A percentile compares a stretch with the other conserved stretches of the same genome.
Evolutionary conservation across 2,888 invertebrate species (phyloP).

Genomic region (Gnatocerus cornutus): DNA sequence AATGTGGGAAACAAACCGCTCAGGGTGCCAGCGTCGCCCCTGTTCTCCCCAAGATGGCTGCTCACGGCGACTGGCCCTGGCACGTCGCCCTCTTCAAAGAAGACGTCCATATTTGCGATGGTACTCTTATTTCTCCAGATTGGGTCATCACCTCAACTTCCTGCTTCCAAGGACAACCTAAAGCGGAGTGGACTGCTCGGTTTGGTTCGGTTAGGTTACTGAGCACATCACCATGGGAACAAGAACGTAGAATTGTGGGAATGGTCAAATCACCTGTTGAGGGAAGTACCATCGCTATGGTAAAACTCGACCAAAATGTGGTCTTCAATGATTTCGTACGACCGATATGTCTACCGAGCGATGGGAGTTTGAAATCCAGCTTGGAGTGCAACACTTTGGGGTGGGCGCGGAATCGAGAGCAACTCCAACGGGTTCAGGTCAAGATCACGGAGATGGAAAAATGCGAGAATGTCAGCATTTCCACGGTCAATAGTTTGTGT

Average conservation of each 20-base stretch:
- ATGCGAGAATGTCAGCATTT: conserved; percentile 90
- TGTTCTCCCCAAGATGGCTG: conserved; percentile 80
- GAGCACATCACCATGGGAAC: conserved; percentile 90
- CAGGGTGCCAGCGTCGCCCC: conserved; percentile 60
- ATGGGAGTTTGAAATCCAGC: conserved; percentile 53
- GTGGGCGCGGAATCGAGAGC: conserved; percentile 89
- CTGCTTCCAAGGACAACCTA: conserved; percentile 89
- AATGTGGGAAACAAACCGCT: conserved; percentile 68
- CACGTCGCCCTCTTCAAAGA: conserved; percentile 87
- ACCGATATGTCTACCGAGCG: conserved; percentile 85
- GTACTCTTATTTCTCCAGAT: conserved; percentile 84
- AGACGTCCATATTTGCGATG: conserved; percentile 91
- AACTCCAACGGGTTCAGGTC: conserved; percentile 86
- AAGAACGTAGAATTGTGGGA: conserved; percentile 86
- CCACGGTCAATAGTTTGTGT: conserved; percentile 87
- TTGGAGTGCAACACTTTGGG: conserved; percentile 86
- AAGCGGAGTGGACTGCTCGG: conserved; percentile 89
- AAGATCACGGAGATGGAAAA: conserved; percentile 84
- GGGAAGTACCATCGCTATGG: conserved; percentile 87
- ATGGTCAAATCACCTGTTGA: conserved; percentile 93
- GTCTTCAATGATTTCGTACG: conserved; percentile 87
- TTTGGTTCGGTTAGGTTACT: conserved; percentile 85
- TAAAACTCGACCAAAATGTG: conserved; percentile 85
- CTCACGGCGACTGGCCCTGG: conserved; percentile 95
- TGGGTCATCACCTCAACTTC: conserved; percentile 92